Conservation (phyloP, 2,888 invertebrate species). For the Phalera bucephala region DNA sequence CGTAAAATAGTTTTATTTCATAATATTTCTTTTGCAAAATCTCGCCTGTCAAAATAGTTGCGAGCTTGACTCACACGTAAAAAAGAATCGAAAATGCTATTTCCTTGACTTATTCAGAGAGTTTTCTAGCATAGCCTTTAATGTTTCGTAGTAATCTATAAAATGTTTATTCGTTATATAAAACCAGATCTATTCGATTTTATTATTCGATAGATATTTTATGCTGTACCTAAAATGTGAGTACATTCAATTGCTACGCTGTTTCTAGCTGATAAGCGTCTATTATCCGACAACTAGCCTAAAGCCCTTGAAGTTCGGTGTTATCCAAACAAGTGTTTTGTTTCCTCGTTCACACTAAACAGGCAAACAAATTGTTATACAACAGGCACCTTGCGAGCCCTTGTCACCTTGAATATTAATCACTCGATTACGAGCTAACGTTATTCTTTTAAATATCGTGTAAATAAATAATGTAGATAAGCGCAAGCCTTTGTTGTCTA, state of each 20-base stretch:
- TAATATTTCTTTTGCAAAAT: too few relatives aligned
- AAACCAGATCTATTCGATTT: too few relatives aligned
- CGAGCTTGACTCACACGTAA: too few relatives aligned
- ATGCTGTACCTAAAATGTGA: too few relatives aligned
- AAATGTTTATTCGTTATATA: too few relatives aligned
- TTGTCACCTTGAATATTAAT: conserved; percentile 67
- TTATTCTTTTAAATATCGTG: conserved; percentile 26
- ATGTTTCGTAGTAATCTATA: too few relatives aligned
- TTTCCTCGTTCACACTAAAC: conserved; percentile 28
- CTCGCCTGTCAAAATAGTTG: too few relatives aligned
- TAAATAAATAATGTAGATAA: conserved; percentile 4
- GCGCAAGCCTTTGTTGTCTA: background rate
- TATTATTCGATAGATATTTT: too few relatives aligned
- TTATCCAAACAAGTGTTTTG: conserved; percentile 13
- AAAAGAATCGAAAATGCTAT: too few relatives aligned
- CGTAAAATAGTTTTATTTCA: too few relatives aligned
- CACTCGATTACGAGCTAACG: conserved; percentile 44
- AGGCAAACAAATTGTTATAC: conserved; percentile 21
- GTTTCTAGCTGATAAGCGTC: background rate
- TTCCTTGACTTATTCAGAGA: too few relatives aligned
- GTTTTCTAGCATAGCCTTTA: too few relatives aligned
- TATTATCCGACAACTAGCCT: background rate
- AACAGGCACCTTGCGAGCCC: conserved; percentile 32
- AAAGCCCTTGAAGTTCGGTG: conserved; percentile 17
- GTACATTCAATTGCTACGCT: background rate